phyloP scores from a whole-genome alignment of 2,888 invertebrate species.

The Drosophila anomelani region DNA sequence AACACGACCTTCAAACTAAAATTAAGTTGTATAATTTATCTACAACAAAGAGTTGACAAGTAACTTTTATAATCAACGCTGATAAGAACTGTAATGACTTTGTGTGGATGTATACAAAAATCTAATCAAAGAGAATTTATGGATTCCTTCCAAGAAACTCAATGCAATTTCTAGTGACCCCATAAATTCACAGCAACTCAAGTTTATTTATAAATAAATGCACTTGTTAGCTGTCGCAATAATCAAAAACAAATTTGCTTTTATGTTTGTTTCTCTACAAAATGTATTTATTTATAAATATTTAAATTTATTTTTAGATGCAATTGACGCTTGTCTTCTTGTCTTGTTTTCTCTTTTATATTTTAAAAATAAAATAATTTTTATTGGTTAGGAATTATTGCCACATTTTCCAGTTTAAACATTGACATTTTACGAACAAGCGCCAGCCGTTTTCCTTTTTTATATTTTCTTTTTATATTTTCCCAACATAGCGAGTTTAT shows the following conservation, averaged over 20 bases:
- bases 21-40: slow-evolving; percentile 27
- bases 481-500: slow-evolving; percentile 31
- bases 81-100: slow-evolving; percentile 12
- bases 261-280: neutral
- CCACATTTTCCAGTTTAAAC: slow-evolving; percentile 17
- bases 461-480: slow-evolving; percentile 3
- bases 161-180: slow-evolving; percentile 37
- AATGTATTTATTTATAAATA: slow-evolving; percentile 9
- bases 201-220: slow-evolving; percentile 32
- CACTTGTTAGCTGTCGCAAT: neutral
- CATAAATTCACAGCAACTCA: slow-evolving; percentile 24
- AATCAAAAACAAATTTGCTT: slow-evolving; percentile 1
- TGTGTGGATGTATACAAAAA: neutral
- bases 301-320: neutral
- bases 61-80: slow-evolving; percentile 12
- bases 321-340: neutral
- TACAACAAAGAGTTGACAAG: slow-evolving; percentile 1
- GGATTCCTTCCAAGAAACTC: slow-evolving; percentile 17
- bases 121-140: slow-evolving; percentile 37
- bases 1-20: slow-evolving; percentile 23
- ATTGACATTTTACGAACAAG: slow-evolving; percentile 11
- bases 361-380: neutral
- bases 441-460: neutral
- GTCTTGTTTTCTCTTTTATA: neutral
- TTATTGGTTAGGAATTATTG: slow-evolving; percentile 18